These are phyloP conservation scores for Hypotaenidia okinawae DNA, from an alignment of 2,797 vertebrate genomes.

Conservation along the genomic window DNA sequence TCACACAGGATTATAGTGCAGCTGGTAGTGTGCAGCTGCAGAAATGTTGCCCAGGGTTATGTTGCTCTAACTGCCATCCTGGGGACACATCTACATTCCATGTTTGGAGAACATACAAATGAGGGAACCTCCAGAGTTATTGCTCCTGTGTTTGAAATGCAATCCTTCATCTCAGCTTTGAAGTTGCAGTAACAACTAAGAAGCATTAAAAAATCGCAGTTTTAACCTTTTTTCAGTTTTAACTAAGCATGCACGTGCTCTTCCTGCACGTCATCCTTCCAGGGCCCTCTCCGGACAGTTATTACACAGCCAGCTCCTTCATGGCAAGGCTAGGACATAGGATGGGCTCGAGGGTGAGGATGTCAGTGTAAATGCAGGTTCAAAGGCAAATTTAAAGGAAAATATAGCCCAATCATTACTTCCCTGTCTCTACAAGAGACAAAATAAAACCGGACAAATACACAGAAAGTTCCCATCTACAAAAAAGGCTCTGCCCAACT, in stretches of 20 bases:
- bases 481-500: not conserved
- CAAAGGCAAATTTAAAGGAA: not conserved
- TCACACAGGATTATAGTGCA: not conserved
- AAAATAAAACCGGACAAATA: not conserved
- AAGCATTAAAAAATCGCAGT: not conserved
- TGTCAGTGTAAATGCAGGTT: not conserved
- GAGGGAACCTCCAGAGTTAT: not conserved
- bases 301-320: not conserved
- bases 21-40: not conserved
- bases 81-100: not conserved
- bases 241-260: not conserved
- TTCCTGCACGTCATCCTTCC: not conserved
- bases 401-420: not conserved
- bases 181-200: not conserved
- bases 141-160: not conserved
- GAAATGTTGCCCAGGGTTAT: not conserved
- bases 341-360: not conserved
- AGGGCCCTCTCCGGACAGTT: not conserved
- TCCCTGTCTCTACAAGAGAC: not conserved
- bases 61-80: not conserved
- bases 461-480: not conserved
- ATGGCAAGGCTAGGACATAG: not conserved
- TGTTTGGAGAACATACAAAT: not conserved
- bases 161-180: not conserved
- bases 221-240: not conserved